These are phyloP conservation scores for Syrrhaptes paradoxus DNA, from an alignment of 2,113 vertebrate genomes.

Conservation along the genomic window DNA sequence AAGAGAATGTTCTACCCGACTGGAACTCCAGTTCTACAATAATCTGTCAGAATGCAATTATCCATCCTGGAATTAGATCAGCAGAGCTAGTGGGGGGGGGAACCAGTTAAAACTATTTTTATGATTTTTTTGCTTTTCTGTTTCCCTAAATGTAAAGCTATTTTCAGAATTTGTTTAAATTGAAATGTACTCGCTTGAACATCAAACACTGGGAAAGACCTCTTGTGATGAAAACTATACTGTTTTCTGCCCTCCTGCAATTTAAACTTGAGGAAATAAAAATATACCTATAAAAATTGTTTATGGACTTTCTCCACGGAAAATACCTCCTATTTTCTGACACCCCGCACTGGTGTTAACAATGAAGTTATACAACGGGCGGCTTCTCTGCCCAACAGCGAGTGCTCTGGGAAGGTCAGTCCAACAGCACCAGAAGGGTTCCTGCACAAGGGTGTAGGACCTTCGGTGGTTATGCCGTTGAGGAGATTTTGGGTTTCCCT, in stretches of 20 bases:
- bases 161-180: neutral
- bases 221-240: neutral
- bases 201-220: neutral
- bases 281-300: neutral
- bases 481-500: neutral
- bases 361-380: neutral
- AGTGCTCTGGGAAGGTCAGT: neutral
- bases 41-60: constrained; percentile 45
- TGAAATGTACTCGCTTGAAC: neutral
- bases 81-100: neutral
- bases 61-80: constrained; percentile 53
- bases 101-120: neutral
- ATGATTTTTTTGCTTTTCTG: neutral
- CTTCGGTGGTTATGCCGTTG: neutral
- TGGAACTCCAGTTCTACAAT: constrained; percentile 7
- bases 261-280: neutral
- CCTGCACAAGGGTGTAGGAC: neutral
- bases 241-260: neutral
- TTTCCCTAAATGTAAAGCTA: constrained; percentile 9
- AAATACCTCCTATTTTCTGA: neutral
- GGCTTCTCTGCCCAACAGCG: neutral
- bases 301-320: neutral
- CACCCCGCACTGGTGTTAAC: neutral
- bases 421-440: neutral
- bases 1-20: constrained; percentile 46